Percentiles rank a stretch among this genome's conserved stretches.
These are phyloP conservation scores for Eurypyga helias DNA, from an alignment of 2,113 vertebrate genomes.

Conservation along the genomic window DNA sequence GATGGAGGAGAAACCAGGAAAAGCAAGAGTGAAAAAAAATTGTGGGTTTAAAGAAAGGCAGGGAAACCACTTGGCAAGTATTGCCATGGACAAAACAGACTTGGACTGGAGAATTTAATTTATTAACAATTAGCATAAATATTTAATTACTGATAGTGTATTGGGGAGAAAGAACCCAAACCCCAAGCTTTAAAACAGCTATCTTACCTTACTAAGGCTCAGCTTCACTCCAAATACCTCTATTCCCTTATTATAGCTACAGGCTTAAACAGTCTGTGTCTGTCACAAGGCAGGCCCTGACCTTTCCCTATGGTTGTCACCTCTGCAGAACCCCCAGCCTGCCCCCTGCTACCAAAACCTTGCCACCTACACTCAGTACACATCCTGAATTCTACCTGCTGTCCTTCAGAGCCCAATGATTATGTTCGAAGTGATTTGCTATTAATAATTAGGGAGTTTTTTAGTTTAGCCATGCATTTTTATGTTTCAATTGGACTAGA, in stretches of 20 bases:
- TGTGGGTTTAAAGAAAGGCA: background rate
- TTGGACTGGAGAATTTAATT: background rate
- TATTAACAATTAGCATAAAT: background rate
- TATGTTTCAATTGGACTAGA: background rate
- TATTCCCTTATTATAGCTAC: background rate
- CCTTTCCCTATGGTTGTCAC: background rate
- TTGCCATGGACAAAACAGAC: background rate
- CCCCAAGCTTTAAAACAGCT: background rate
- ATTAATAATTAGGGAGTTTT: background rate
- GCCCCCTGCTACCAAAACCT: background rate
- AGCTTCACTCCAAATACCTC: background rate
- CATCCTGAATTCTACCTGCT: background rate
- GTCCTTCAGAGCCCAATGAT: background rate
- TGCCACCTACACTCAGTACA: accelerated
- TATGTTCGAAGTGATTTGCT: background rate
- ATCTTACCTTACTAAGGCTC: background rate
- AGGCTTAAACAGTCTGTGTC: background rate
- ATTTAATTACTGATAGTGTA: background rate
- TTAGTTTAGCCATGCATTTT: background rate
- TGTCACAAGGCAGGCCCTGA: background rate
- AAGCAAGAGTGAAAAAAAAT: background rate
- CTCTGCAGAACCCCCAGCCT: background rate
- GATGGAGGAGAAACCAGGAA: background rate
- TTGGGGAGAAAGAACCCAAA: background rate
- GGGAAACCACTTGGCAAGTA: background rate